Evolutionary conservation across 2,797 vertebrate species (phyloP).

Genomic region (Neosilurus hyrtlii): DNA sequence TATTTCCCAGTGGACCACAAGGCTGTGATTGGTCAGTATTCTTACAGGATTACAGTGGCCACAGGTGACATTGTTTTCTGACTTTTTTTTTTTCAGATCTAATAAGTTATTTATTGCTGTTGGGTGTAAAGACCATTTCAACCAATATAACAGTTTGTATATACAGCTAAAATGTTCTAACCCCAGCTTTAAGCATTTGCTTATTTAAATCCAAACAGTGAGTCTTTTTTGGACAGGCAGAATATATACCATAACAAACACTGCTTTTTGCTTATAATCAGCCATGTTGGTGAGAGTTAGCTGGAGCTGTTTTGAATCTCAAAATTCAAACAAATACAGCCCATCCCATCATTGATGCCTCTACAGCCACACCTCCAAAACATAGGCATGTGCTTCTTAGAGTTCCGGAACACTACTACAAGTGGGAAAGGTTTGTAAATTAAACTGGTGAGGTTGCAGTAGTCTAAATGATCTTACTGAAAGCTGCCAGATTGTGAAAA

Average conservation of each 20-base stretch:
- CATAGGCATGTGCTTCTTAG: not conserved
- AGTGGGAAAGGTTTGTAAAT: not conserved
- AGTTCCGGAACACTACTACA: not conserved
- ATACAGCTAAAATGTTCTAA: too few species aligned
- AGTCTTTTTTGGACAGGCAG: too few species aligned
- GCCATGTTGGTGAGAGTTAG: conserved; percentile 3
- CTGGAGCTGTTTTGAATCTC: conserved; percentile 21
- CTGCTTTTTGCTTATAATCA: not conserved
- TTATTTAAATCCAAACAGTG: too few species aligned
- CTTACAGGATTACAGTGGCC: too few species aligned
- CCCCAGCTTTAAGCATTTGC: too few species aligned
- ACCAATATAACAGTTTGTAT: too few species aligned
- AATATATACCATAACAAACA: not conserved
- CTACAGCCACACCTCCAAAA: not conserved
- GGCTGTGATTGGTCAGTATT: too few species aligned
- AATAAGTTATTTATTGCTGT: too few species aligned
- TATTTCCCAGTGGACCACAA: too few species aligned
- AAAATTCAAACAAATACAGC: conserved; percentile 21
- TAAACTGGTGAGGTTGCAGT: not conserved
- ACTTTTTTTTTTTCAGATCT: too few species aligned
- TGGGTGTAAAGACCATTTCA: too few species aligned
- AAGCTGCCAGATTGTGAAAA: not conserved
- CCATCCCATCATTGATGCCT: conserved; percentile 2
- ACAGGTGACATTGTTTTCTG: too few species aligned
- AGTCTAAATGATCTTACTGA: not conserved